Percentiles rank a stretch among this genome's conserved stretches.
Evolutionary conservation across 2,888 invertebrate genomes (phyloP).

Genomic region (Neoitamus cyanurus): DNA sequence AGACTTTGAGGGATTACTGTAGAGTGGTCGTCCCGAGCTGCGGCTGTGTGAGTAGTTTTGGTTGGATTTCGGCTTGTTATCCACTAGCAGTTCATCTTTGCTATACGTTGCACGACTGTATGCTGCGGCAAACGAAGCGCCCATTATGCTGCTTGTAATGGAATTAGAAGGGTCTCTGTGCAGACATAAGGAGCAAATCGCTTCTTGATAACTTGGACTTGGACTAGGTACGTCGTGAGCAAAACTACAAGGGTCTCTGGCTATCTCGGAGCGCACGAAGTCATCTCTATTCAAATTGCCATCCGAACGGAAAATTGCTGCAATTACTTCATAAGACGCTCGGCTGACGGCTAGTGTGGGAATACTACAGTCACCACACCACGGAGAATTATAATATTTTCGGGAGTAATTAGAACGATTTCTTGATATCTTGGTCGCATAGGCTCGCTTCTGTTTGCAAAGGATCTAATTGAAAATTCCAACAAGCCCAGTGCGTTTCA

Average conservation of each 20-base stretch:
- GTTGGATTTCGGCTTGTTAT: conserved; percentile 32
- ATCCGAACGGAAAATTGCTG: not conserved
- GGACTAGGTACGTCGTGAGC: not conserved
- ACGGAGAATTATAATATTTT: not conserved
- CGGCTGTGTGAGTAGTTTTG: not conserved
- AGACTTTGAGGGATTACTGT: conserved; percentile 20
- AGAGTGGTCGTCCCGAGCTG: not conserved
- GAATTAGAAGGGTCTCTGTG: conserved; percentile 44
- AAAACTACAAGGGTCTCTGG: not conserved
- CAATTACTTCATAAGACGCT: not conserved
- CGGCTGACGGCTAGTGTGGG: not conserved
- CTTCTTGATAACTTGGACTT: conserved; percentile 39
- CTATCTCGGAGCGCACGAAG: conserved; percentile 19
- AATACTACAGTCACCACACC: not conserved
- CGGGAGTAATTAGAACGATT: not conserved
- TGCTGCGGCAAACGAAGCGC: not conserved
- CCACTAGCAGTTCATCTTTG: conserved; percentile 43
- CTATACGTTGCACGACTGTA: not conserved
- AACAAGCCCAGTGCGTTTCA: not conserved
- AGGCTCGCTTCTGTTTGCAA: not conserved
- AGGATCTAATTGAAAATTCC: not conserved
- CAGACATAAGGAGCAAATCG: conserved; percentile 46
- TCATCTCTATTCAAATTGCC: not conserved
- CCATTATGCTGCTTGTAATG: conserved; percentile 43
- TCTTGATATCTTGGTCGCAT: not conserved